phyloP scores from a whole-genome alignment of 2,888 invertebrate species.

The Nemapogon koenigi region DNA sequence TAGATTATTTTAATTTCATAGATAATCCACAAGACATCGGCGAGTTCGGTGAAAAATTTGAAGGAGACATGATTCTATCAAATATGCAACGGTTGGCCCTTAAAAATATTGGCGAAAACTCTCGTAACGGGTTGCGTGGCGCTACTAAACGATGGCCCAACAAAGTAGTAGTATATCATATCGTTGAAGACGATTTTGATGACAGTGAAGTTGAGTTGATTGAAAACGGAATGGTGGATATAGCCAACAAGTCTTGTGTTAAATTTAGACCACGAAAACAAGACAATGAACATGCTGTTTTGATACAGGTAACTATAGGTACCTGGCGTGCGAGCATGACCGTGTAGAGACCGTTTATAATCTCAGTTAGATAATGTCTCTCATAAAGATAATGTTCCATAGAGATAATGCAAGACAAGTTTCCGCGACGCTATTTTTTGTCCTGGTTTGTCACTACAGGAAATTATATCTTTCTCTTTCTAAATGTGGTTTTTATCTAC shows the following conservation, averaged over 20 bases:
- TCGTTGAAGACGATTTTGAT: constrained; percentile 47
- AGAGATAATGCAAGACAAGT: too few species aligned
- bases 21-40: constrained; percentile 16
- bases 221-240: constrained; percentile 41
- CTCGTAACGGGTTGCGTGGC: constrained; percentile 47
- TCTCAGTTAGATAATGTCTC: too few species aligned
- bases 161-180: constrained; percentile 43
- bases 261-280: constrained; percentile 30
- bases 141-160: constrained; percentile 51
- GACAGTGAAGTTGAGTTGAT: constrained; percentile 41
- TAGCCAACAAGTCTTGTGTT: constrained; percentile 49
- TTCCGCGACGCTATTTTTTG: too few species aligned
- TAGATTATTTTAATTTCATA: too few species aligned
- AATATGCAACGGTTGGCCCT: constrained; percentile 30
- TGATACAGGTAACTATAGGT: constrained; percentile 43
- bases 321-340: too few species aligned
- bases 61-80: constrained; percentile 55
- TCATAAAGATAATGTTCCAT: too few species aligned
- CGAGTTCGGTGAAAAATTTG: constrained; percentile 49
- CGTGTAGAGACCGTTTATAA: too few species aligned
- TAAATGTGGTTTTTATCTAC: too few species aligned
- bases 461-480: too few species aligned
- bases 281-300: constrained; percentile 37
- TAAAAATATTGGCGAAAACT: constrained; percentile 18
- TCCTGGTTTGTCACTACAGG: too few species aligned